Base-by-base conservation (phyloP, 2,797 vertebrate species). In the Molossus alvarezi region DNA sequence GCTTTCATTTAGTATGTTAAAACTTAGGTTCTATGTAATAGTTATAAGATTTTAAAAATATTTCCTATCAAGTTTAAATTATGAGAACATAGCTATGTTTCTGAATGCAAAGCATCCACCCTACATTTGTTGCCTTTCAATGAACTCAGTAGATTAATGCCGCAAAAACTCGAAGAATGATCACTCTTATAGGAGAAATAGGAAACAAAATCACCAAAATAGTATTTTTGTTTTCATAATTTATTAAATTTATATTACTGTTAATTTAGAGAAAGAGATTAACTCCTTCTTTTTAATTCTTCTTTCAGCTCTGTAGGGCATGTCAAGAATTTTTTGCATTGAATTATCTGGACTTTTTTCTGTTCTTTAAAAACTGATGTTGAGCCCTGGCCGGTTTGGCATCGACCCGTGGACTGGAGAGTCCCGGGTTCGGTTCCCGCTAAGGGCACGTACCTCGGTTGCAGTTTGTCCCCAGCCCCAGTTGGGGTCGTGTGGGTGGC, bases 351-450 rank as follows among this genome's bases (percentile, higher is more conserved):
- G 92, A 4, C 0, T 9, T 8, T 81, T 51, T 95, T 96, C 93
- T 81, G 0, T 96, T 97, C 84, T 94, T 94, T 97, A 88, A 97
- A 97, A 95, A 51, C 41, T 95, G 5, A 81, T 15, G 48, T 96
- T 85, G 92, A 67, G 55, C 55, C 55, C 55, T 57, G 15, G 55
- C 14, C 55, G 14, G 55, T 57, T 57, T 53, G 41, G 41, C 41
- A 6, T 45, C 6, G 41, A 6, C 41, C 41, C 41, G 41, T 45
- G 41, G 41, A 45, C 41, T 6, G 41, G 12, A 53, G 51, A 13
- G 51, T 53, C 51, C 51, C 6, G 41, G 6, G 41, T 45, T 45
- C 41, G 41, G 41, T 45, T 45, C 41, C 41, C 41, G 3, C 41
- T 45, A 45, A 45, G 41, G 41, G 41, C 41, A 45, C 41, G 41